Conservation (phyloP, 92 coral and sea anemone species). For the Meandrina meandrites region DNA sequence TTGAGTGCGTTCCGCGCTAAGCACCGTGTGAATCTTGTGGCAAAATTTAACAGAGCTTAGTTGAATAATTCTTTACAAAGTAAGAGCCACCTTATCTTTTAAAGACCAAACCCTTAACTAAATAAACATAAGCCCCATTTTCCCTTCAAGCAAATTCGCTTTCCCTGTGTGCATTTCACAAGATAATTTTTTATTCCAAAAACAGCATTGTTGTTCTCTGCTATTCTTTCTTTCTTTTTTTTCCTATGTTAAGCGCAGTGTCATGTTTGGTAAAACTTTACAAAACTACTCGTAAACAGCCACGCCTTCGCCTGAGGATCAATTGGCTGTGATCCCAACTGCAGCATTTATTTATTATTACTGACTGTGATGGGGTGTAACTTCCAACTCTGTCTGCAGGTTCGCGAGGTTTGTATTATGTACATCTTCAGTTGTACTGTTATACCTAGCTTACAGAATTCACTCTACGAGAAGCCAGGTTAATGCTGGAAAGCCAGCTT, state of each 20-base stretch:
- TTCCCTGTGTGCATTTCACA: neutral
- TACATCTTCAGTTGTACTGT: too few relatives aligned
- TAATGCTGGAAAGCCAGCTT: neutral
- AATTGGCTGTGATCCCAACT: neutral
- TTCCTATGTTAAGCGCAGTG: neutral
- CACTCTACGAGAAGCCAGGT: neutral
- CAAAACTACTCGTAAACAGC: neutral
- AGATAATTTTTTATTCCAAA: neutral
- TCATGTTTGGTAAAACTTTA: neutral
- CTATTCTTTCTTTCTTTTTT: neutral
- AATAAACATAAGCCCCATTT: neutral
- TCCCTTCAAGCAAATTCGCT: neutral
- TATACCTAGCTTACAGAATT: neutral
- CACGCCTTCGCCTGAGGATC: neutral
- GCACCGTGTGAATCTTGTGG: neutral
- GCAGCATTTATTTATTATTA: neutral
- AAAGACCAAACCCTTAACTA: neutral
- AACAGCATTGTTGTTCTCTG: neutral
- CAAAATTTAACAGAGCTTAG: neutral
- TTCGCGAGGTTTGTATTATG: too few relatives aligned
- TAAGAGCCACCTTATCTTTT: neutral
- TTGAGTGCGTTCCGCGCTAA: neutral
- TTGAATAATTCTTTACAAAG: neutral
- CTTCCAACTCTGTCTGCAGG: neutral
- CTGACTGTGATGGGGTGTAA: neutral